phyloP scores from a whole-genome alignment of 2,888 invertebrate genomes.

The Pristionchus mayeri region DNA sequence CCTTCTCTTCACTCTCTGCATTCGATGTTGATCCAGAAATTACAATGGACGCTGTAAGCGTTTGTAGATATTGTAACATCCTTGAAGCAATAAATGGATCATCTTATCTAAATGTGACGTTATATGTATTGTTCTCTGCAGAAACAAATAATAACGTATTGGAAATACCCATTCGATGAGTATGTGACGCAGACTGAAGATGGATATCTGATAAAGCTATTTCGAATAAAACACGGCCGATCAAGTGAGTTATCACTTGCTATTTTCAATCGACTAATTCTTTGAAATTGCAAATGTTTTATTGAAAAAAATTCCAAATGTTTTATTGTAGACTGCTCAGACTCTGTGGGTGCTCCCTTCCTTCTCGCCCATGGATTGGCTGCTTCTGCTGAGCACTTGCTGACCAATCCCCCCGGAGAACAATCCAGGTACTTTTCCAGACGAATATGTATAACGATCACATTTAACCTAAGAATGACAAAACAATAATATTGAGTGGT shows the following conservation, averaged over 20 bases:
- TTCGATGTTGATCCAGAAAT: no score
- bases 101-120: no score
- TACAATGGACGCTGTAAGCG: no score
- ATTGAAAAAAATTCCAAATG: background rate
- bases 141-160: conserved; percentile 4
- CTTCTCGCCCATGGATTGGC: conserved; percentile 37
- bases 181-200: background rate
- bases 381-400: conserved; percentile 21
- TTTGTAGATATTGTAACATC: no score
- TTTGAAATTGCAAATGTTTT: background rate
- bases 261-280: background rate
- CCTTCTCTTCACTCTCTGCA: no score
- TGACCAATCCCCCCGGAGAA: conserved; percentile 31
- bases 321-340: background rate
- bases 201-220: background rate
- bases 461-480: no score
- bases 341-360: background rate
- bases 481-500: no score
- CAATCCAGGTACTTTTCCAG: background rate
- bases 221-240: conserved; percentile 10
- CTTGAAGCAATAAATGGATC: no score
- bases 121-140: no score
- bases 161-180: conserved; percentile 29
- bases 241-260: background rate
- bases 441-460: no score